Base-by-base conservation (phyloP, 2,888 invertebrate genomes). In the Drosophila quinaria region DNA sequence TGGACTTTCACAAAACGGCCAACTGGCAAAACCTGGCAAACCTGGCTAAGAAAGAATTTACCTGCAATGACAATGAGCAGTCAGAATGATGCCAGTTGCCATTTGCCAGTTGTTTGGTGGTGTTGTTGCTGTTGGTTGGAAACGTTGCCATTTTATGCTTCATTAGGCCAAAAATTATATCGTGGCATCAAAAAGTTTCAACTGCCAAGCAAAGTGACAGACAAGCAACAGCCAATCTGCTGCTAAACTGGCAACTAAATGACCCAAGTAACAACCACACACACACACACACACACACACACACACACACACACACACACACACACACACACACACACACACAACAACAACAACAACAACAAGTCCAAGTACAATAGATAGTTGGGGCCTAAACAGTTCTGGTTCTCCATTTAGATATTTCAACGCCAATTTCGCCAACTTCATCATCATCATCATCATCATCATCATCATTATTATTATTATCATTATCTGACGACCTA, bases 101-200 rank as follows among this genome's bases (percentile, higher is more conserved):
- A 31, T 35, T 64, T 69, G 54, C 33, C 4, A 35, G 62, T 25
- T 60, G 59, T n/a, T 13, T 60, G 59, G 17, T 13, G 54, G 44
- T 51, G 54, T 10, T 46, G 39, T 2, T 41, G 59, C 9, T 22
- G 50, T n/a, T 49, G 33, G 8, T 31, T 37, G 11, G 44, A 50
- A 68, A 56, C 63, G 65, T 70, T 67, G 77, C 75, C 74, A 86
- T 87, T 88, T 78, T 81, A 82, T 86, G 90, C 89, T 87, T 90
- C 87, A 88, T 88, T 90, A 90, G 74, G 90, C 80, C 74, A 78
- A 72, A 85, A 82, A 89, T 85, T 79, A 82, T 80, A 80, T 85
- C 69, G 81, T 74, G 69, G 83, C 73, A 65, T 76, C 74, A 74
- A 79, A 59, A 49, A 59, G 47, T 49, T 58, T 56, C 56, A 63